Percentiles rank a stretch among this genome's conserved stretches.
phyloP scores from a whole-genome alignment of 2,888 invertebrate species.

The Saturnia pavonia region DNA sequence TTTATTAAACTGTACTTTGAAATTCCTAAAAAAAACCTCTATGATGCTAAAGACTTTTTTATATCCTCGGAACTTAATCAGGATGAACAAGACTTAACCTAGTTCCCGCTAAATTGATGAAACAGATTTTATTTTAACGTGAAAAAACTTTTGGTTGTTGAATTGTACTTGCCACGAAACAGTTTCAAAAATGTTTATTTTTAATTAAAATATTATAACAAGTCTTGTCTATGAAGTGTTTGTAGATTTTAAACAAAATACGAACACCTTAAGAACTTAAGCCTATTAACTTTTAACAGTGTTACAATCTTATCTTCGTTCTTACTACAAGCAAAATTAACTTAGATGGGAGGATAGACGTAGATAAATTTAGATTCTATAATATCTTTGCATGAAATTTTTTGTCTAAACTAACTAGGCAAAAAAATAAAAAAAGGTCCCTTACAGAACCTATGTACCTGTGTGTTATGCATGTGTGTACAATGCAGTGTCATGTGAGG shows the following conservation, averaged over 20 bases:
- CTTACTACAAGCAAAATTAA: not conserved
- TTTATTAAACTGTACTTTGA: slow-evolving; percentile 1
- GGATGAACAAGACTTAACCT: slow-evolving; percentile 2
- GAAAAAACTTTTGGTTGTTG: not conserved
- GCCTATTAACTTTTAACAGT: not conserved
- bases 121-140: not conserved
- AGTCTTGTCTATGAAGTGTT: not conserved
- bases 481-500: too few relatives aligned
- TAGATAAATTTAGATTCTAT: too few relatives aligned
- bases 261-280: not conserved
- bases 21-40: not conserved
- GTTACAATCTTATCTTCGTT: not conserved
- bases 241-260: not conserved
- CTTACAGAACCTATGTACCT: too few relatives aligned
- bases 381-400: too few relatives aligned
- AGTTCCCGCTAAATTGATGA: not conserved
- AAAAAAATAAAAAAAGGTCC: too few relatives aligned
- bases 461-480: too few relatives aligned
- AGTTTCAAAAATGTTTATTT: not conserved
- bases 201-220: slow-evolving; percentile 10
- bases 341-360: too few relatives aligned
- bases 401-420: too few relatives aligned
- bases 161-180: not conserved
- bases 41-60: not conserved
- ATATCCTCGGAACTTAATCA: not conserved